Conservation (phyloP, 2,113 vertebrate species). For the Chloropsis cyanopogon region DNA sequence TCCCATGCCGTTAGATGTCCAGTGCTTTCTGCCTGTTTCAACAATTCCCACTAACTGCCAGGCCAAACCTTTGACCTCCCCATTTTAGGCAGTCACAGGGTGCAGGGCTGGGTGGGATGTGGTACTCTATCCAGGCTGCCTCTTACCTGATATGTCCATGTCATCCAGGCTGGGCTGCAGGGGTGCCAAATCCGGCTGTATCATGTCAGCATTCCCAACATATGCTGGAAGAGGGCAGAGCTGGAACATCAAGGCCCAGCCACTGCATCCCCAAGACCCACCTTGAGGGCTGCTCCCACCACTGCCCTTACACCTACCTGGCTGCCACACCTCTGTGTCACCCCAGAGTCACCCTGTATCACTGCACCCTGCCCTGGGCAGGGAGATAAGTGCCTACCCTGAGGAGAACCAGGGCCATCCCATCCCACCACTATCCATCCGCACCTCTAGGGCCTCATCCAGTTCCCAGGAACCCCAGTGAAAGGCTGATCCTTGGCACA, state of each 20-base stretch:
- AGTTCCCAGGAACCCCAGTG: neutral
- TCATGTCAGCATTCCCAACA: conserved; percentile 91
- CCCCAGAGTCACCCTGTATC: neutral
- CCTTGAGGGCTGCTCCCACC: neutral
- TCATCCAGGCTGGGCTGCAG: conserved; percentile 94
- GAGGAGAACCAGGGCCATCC: neutral
- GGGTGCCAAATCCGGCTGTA: conserved; percentile 90
- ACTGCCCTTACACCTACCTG: neutral
- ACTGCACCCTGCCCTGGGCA: neutral
- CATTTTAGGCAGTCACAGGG: neutral
- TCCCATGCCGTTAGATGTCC: neutral
- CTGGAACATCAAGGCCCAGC: neutral
- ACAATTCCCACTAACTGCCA: neutral
- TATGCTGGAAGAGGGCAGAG: conserved; percentile 76
- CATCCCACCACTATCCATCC: neutral
- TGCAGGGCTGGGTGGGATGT: neutral
- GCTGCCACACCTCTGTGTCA: neutral
- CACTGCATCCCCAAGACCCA: neutral
- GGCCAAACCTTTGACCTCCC: neutral
- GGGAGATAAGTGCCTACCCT: neutral
- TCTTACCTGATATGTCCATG: conserved; percentile 92
- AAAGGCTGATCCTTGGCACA: neutral
- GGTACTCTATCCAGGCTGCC: rapidly evolving
- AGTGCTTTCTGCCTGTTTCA: neutral
- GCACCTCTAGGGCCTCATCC: neutral